Base-by-base conservation (phyloP, 2,113 vertebrate genomes). In the Hemiprocne comata region DNA sequence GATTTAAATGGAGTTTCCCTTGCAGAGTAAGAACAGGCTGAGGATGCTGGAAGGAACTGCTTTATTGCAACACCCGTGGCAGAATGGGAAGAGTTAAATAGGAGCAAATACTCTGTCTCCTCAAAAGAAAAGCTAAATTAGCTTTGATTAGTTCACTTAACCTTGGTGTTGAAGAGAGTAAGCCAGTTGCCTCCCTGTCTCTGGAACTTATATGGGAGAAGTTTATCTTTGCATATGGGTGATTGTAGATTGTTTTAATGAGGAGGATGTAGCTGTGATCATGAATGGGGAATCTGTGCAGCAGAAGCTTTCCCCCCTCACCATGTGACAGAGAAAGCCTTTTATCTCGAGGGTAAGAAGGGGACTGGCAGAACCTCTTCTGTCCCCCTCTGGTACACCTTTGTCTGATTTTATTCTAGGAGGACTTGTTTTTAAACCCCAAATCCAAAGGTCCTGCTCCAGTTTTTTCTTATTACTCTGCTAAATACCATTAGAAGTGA, bases 11-110 rank as follows among this genome's bases (percentile, higher is more conserved):
- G 60, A 40, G 5, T 19, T 75, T 36, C 10, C 40, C 46, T 72
- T 9, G 11, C 14, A 12, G 34, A 11, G 40, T 17, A 26, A 61
- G 70, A 33, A 1, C 25, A 11, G 55, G 46, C 26, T 48, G 77
- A 18, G 61, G 78, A 4, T n/a, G 67, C 14, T 11, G 67, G 33
- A 40, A 67, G n/a, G 76, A 58, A 44, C 10, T 24, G 13, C 42
- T 40, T 4, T 8, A 0, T 2, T 6, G 42, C 81, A 18, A 75
- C 70, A 21, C 1, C n/a, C 1, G 0, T 2, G 58, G 71, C 20
- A 11, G 83, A 46, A 23, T 1, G n/a, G 61, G 9, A 89, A 82
- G 89, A 64, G 96, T 94, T 95, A 92, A 94, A 64, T 0, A 8
- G 77, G 29, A 75, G 46, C 76, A 51, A 38, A 78, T 57, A 28